Conservation (phyloP, 2,113 vertebrate species). For the Poicephalus gulielmi region DNA sequence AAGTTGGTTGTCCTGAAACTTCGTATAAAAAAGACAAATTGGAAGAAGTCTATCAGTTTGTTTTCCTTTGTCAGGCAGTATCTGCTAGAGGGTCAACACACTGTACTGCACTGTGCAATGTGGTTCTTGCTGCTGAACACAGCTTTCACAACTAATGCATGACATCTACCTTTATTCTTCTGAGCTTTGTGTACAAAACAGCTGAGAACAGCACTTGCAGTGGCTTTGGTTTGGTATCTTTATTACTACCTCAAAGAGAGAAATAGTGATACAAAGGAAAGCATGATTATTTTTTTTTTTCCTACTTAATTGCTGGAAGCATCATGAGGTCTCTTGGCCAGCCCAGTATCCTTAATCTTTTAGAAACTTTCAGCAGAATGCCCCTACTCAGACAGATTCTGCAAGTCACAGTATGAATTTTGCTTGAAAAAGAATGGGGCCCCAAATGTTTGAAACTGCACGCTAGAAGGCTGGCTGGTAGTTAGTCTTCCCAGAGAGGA, state of each 20-base stretch:
- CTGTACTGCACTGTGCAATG: background rate
- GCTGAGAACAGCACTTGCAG: background rate
- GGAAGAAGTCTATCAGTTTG: background rate
- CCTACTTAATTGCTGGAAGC: background rate
- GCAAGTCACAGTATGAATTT: background rate
- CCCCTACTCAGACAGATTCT: background rate
- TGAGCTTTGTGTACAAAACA: background rate
- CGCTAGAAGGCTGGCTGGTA: slow-evolving; percentile 20
- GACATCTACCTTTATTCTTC: background rate
- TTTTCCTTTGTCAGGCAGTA: background rate
- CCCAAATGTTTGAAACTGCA: slow-evolving; percentile 43
- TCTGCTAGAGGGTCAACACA: background rate
- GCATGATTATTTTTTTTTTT: background rate
- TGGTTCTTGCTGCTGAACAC: background rate
- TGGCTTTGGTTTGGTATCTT: background rate
- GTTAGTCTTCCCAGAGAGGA: slow-evolving; percentile 55
- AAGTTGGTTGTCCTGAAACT: background rate
- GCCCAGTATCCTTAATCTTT: background rate
- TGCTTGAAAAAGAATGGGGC: slow-evolving; percentile 25
- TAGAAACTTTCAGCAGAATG: background rate
- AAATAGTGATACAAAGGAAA: background rate
- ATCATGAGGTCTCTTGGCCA: background rate
- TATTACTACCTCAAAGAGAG: background rate
- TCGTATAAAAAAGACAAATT: background rate
- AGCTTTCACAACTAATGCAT: background rate